phyloP scores from a whole-genome alignment of 2,888 invertebrate genomes.

The Ceratothoa steindachneri region DNA sequence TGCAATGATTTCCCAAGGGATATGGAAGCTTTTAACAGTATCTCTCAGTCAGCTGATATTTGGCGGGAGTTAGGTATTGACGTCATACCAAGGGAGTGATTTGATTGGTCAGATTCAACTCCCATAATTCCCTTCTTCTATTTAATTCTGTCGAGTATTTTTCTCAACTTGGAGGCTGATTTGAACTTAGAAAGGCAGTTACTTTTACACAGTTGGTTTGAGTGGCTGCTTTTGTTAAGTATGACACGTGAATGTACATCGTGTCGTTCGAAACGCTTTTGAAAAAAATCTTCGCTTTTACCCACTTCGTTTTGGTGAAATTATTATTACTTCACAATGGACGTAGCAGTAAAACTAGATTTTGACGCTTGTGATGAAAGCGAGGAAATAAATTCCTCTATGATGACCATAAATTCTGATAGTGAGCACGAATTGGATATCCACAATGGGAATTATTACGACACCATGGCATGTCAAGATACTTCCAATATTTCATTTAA shows the following conservation, averaged over 20 bases:
- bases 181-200: neutral
- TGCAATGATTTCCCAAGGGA: neutral
- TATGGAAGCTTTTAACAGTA: neutral
- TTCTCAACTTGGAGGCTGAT: neutral
- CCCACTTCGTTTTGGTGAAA: neutral
- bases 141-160: neutral
- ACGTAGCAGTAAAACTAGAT: neutral
- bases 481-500: neutral
- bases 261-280: no score
- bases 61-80: neutral
- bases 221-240: no score
- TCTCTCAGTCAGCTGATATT: neutral
- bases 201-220: neutral
- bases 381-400: constrained; percentile 6
- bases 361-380: constrained; percentile 1
- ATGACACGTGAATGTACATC: no score
- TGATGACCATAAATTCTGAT: neutral
- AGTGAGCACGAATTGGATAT: neutral
- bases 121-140: neutral
- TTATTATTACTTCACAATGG: neutral
- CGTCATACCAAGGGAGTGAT: neutral
- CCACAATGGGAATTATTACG: neutral
- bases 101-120: neutral
- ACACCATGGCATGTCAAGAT: neutral
- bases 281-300: no score